Evolutionary conservation across 2,888 invertebrate species (phyloP).

Genomic region (Macropis europaea): DNA sequence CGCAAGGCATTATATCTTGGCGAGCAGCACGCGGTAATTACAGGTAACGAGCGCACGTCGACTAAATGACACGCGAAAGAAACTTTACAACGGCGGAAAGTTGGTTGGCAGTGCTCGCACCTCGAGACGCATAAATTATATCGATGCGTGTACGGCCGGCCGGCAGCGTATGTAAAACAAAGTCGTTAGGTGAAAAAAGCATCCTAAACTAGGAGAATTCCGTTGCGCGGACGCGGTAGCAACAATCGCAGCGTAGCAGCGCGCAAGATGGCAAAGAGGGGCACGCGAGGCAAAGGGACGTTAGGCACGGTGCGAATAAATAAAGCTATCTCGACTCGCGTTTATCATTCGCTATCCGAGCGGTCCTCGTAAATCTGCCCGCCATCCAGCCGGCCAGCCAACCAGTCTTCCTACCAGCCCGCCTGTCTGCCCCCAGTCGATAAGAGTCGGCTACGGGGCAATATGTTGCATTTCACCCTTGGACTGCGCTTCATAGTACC

Average conservation of each 20-base stretch:
- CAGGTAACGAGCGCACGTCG: constrained; percentile 13
- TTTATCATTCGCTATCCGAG: constrained; percentile 83
- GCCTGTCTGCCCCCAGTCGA: constrained; percentile 74
- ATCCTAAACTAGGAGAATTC: constrained; percentile 37
- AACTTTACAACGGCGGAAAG: constrained; percentile 9
- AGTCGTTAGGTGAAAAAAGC: constrained; percentile 52
- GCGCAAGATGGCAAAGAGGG: constrained; percentile 29
- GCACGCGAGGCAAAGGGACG: constrained; percentile 53
- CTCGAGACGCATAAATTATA: constrained; percentile 22
- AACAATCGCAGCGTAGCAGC: constrained; percentile 53
- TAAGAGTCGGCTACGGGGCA: constrained; percentile 72
- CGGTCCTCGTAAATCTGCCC: constrained; percentile 82
- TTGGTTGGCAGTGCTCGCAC: background rate
- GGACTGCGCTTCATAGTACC: constrained; percentile 57
- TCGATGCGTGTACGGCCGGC: constrained; percentile 3
- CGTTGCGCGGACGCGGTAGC: constrained; percentile 47
- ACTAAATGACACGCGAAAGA: constrained; percentile 26
- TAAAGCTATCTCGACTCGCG: constrained; percentile 83
- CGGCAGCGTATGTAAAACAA: constrained; percentile 42
- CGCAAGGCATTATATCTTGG: constrained; percentile 15
- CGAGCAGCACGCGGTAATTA: constrained; percentile 18
- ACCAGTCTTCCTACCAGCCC: constrained; percentile 68
- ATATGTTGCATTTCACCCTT: constrained; percentile 73
- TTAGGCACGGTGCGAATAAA: constrained; percentile 82
- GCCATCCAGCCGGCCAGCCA: constrained; percentile 64